Evolutionary conservation across 2,113 vertebrate genomes (phyloP).

Genomic region (Centropus bengalensis): DNA sequence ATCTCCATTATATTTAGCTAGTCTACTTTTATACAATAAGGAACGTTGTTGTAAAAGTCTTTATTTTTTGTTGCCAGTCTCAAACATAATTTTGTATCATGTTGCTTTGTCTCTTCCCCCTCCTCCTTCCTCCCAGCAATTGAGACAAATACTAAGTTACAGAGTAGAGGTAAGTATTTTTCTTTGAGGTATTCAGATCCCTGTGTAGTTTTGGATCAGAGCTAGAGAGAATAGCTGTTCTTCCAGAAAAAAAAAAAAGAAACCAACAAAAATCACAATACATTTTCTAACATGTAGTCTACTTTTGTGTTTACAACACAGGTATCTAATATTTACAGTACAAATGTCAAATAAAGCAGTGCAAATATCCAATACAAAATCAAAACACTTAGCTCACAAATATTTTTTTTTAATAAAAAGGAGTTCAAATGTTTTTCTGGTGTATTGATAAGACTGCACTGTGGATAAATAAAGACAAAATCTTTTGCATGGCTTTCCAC

Average conservation of each 20-base stretch:
- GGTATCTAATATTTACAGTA: neutral
- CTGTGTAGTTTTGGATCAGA: neutral
- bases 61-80: neutral
- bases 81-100: neutral
- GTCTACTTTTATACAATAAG: neutral
- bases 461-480: neutral
- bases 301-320: neutral
- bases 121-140: neutral
- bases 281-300: neutral
- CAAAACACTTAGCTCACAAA: neutral
- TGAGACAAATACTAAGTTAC: neutral
- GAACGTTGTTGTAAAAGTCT: neutral
- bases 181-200: neutral
- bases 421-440: neutral
- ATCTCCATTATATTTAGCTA: neutral
- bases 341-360: neutral
- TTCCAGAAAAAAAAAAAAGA: neutral
- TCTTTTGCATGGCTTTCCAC: neutral
- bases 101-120: rapidly evolving
- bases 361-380: neutral
- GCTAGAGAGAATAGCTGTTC: neutral
- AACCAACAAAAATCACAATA: too few species aligned
- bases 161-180: neutral
- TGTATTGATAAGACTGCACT: neutral
- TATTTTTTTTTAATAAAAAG: neutral